These are phyloP conservation scores for Isotomurus palustris DNA, from an alignment of 2,888 invertebrate genomes.

Conservation along the genomic window DNA sequence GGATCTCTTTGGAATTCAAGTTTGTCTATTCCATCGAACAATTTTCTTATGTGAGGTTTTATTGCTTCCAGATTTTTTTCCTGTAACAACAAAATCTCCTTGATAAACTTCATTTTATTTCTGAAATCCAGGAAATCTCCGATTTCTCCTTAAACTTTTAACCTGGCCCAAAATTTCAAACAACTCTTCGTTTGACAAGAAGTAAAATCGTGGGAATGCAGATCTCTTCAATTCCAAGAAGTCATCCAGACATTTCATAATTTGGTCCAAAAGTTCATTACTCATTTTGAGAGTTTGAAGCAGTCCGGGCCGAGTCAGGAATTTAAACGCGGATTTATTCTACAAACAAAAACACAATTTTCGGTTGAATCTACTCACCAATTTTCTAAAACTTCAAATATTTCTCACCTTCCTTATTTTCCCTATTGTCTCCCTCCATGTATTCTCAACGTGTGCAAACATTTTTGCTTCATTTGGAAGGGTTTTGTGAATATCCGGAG, in stretches of 20 bases:
- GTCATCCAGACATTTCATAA: constrained; percentile 83
- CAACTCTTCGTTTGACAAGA: constrained; percentile 82
- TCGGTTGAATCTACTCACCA: neutral
- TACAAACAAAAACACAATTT: constrained; percentile 46
- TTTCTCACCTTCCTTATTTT: constrained; percentile 54
- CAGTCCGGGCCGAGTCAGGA: constrained; percentile 67
- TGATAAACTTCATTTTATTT: too few relatives aligned
- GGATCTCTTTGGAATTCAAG: constrained; percentile 66
- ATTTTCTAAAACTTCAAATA: neutral
- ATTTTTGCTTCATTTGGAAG: constrained; percentile 83
- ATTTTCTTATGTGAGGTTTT: constrained; percentile 83
- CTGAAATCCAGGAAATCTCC: too few relatives aligned
- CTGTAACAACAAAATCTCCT: neutral
- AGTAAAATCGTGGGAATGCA: constrained; percentile 83
- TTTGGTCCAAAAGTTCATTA: constrained; percentile 76
- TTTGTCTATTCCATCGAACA: constrained; percentile 77
- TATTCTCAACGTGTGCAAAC: constrained; percentile 80
- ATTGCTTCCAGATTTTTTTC: constrained; percentile 80
- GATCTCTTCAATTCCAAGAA: constrained; percentile 83
- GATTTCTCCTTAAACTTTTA: too few relatives aligned
- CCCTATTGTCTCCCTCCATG: constrained; percentile 84
- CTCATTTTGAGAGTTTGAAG: constrained; percentile 65
- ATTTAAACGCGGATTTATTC: constrained; percentile 75
- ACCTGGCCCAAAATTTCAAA: constrained; percentile 85
- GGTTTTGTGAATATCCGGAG: constrained; percentile 89